These are phyloP conservation scores for Patella depressa DNA, from an alignment of 2,888 invertebrate species.

Conservation along the genomic window DNA sequence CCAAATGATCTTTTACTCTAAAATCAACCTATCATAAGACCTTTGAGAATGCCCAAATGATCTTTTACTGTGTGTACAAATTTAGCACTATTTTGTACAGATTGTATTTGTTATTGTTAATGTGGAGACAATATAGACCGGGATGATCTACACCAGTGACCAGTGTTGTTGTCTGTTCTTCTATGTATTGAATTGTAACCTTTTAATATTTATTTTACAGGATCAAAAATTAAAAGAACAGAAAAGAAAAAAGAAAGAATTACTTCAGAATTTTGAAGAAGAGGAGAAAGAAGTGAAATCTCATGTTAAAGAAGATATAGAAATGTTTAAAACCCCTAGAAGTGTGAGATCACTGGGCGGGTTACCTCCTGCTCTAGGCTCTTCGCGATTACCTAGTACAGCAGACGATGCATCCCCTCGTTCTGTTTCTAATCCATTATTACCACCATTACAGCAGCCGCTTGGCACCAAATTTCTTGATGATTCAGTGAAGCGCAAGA, in stretches of 20 bases:
- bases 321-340: conserved; percentile 33
- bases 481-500: conserved; percentile 23
- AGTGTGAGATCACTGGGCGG: conserved; percentile 34
- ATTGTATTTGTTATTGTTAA: no score
- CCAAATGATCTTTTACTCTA: no score
- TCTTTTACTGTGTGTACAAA: no score
- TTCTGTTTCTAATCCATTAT: conserved; percentile 30
- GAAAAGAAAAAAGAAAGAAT: conserved; percentile 47
- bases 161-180: no score
- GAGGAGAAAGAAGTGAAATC: neutral
- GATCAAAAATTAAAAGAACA: conserved; percentile 46
- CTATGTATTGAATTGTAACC: no score
- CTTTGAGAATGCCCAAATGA: no score
- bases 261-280: conserved; percentile 9
- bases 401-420: conserved; percentile 19
- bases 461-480: conserved; percentile 41
- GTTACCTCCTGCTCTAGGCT: conserved; percentile 7
- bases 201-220: conserved; percentile 30
- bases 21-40: no score
- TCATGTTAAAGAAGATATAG: conserved; percentile 28
- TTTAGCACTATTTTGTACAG: no score
- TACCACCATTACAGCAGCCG: conserved; percentile 52
- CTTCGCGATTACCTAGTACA: conserved; percentile 11
- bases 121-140: no score
- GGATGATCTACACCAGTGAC: no score